These are phyloP conservation scores for Phengaris alcon DNA, from an alignment of 2,888 invertebrate genomes.

Conservation along the genomic window DNA sequence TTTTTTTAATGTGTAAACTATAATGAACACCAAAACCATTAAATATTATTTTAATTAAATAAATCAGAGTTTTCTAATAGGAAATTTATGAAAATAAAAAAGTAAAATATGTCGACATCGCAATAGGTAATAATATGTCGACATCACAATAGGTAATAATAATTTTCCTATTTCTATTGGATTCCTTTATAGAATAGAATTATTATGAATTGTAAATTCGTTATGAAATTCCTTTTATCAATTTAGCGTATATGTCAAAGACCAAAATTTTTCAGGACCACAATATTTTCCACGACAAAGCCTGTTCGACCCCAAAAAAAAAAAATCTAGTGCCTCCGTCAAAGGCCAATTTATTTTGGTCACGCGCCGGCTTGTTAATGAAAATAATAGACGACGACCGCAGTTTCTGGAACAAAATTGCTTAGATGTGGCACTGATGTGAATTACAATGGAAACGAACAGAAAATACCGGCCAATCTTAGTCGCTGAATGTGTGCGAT, in stretches of 20 bases:
- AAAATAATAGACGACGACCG: conserved; percentile 66
- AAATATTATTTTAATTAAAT: no score
- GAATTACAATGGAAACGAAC: conserved; percentile 34
- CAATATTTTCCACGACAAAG: conserved; percentile 37
- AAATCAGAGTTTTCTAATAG: no score
- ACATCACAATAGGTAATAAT: no score
- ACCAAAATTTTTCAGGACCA: background rate
- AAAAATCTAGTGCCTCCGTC: conserved; percentile 46
- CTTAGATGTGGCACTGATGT: conserved; percentile 47
- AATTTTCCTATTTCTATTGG: no score
- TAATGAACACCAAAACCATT: no score
- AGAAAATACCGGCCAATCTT: conserved; percentile 6
- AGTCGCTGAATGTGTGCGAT: background rate
- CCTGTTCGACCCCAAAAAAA: conserved; percentile 41
- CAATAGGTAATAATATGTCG: no score
- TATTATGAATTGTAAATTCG: no score
- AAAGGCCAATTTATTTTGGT: conserved; percentile 64
- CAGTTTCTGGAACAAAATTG: conserved; percentile 48
- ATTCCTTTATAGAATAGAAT: no score
- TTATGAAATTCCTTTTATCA: conserved; percentile 2
- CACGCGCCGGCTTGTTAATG: conserved; percentile 65
- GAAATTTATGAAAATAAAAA: no score
- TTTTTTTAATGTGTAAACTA: no score
- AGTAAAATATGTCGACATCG: no score
- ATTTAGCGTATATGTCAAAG: background rate